Evolutionary conservation across 2,888 invertebrate genomes (phyloP).

Genomic region (Trypoxylon attenuatum): DNA sequence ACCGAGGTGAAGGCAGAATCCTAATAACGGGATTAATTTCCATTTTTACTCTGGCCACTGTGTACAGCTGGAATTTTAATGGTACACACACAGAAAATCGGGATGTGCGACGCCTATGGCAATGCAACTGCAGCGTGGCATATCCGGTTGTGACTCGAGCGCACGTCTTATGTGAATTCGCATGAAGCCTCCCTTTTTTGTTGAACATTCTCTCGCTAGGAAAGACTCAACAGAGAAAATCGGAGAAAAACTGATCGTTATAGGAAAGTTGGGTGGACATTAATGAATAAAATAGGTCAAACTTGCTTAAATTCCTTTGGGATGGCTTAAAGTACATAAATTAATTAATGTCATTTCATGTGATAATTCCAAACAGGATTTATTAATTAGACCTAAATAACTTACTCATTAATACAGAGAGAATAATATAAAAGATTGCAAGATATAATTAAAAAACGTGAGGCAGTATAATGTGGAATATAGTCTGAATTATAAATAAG

Average conservation of each 20-base stretch:
- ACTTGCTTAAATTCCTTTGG: too few species aligned
- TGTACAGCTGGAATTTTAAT: constrained; percentile 5
- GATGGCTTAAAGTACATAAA: too few species aligned
- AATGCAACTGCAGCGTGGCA: constrained; percentile 54
- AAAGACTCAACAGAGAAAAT: constrained; percentile 42
- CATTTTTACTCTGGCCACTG: constrained; percentile 6
- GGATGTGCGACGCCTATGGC: constrained; percentile 55
- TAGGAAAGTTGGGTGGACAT: not conserved
- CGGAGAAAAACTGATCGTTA: constrained; percentile 14
- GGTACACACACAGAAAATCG: constrained; percentile 3
- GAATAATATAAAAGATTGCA: too few species aligned
- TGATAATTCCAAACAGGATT: too few species aligned
- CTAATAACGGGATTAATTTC: constrained; percentile 29
- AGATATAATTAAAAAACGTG: too few species aligned
- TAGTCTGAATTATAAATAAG: too few species aligned
- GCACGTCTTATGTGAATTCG: constrained; percentile 60
- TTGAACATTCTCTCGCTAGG: constrained; percentile 41
- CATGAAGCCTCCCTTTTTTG: constrained; percentile 56
- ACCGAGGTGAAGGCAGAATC: too few species aligned
- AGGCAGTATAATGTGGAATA: too few species aligned
- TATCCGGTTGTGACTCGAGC: constrained; percentile 66
- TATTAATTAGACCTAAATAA: too few species aligned
- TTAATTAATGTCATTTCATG: too few species aligned
- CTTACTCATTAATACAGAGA: too few species aligned
- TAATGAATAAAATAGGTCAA: too few species aligned